phyloP scores from a whole-genome alignment of 2,113 vertebrate genomes.

The Corapipo altera region DNA sequence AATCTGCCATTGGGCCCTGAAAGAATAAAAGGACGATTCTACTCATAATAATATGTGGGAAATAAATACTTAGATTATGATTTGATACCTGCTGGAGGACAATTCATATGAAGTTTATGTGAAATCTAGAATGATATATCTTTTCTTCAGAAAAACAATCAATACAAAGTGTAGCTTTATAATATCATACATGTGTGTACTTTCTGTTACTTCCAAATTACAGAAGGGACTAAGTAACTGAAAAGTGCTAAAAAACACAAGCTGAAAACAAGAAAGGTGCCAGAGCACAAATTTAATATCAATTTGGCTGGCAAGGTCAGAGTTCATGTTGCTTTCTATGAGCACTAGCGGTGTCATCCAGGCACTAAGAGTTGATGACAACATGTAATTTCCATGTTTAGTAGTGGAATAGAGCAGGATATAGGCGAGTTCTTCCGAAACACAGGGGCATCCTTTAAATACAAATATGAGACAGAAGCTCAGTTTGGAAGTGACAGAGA shows the following conservation, averaged over 20 bases:
- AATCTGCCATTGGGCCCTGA: background rate
- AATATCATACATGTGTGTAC: background rate
- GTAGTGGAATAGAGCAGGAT: background rate
- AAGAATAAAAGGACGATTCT: background rate
- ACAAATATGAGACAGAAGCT: background rate
- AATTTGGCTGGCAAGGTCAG: background rate
- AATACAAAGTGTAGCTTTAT: background rate
- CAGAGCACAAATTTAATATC: background rate
- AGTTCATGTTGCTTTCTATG: background rate
- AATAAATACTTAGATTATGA: background rate
- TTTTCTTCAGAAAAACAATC: background rate
- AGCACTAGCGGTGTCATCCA: background rate
- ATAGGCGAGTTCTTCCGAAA: background rate
- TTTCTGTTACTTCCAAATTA: background rate
- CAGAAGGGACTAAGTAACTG: background rate
- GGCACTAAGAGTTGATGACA: background rate
- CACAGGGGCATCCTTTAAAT: background rate
- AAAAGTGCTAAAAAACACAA: background rate
- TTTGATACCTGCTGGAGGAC: background rate
- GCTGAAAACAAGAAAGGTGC: background rate
- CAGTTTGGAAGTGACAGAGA: background rate
- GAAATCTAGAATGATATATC: background rate
- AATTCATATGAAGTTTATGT: background rate
- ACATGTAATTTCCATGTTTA: background rate
- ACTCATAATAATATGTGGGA: too few relatives aligned